Evolutionary conservation across 2,797 vertebrate genomes (phyloP).

Genomic region (Cryptoblepharus egeriae): DNA sequence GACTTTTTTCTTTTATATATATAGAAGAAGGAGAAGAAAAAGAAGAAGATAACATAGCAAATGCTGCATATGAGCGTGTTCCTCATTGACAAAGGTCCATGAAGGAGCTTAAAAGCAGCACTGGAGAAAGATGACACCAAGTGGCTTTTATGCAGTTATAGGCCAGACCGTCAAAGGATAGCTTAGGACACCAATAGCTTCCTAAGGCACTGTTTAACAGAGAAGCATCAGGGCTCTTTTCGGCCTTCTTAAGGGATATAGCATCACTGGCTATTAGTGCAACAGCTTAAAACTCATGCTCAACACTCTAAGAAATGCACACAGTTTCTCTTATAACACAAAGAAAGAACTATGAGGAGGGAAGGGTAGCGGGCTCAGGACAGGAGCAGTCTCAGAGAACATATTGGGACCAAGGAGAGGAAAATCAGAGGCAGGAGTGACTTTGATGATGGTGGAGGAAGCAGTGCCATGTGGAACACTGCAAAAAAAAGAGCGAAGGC

Average conservation of each 20-base stretch:
- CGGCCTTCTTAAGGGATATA: background rate
- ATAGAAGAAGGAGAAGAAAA: too few relatives aligned
- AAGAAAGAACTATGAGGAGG: too few relatives aligned
- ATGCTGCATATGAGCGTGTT: background rate
- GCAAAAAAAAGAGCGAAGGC: background rate
- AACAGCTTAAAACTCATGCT: background rate
- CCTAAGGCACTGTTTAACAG: background rate
- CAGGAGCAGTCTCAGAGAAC: background rate
- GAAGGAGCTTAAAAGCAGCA: background rate
- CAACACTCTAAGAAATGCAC: background rate
- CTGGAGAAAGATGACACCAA: background rate
- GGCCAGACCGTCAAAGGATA: background rate
- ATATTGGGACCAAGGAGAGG: background rate
- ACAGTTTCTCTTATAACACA: background rate
- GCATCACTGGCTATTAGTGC: background rate
- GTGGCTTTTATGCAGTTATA: background rate
- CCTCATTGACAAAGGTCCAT: background rate
- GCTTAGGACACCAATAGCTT: background rate
- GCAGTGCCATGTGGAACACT: too few relatives aligned
- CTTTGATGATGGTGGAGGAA: too few relatives aligned
- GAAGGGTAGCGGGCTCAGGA: too few relatives aligned
- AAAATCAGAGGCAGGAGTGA: background rate
- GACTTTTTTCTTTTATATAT: too few relatives aligned
- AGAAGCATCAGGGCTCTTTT: background rate
- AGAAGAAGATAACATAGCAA: background rate